Evolutionary conservation across 2,888 invertebrate genomes (phyloP).

Genomic region (Dichetophora obliterata): DNA sequence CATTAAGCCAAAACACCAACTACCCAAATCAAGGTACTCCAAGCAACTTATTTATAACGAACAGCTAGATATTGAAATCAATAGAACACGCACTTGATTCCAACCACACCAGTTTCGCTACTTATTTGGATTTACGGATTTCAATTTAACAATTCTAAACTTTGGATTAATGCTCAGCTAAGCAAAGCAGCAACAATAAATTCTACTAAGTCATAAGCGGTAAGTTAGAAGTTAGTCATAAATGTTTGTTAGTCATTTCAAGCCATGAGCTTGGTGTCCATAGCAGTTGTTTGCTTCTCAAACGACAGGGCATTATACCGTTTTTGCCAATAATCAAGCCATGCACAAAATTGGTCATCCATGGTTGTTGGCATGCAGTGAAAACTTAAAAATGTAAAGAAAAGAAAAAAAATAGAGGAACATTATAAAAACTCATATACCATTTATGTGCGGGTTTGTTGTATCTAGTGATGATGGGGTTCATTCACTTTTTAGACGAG

Average conservation of each 20-base stretch:
- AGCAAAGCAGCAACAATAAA: not conserved
- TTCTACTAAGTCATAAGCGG: not conserved
- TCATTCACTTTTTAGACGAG: conserved; percentile 28
- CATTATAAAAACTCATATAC: conserved; percentile 18
- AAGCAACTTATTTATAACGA: not conserved
- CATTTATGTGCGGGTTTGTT: conserved; percentile 17
- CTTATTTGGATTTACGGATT: not conserved
- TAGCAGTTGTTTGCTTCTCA: no score
- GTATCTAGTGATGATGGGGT: conserved; percentile 22
- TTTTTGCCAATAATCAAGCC: not conserved
- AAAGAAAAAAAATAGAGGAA: not conserved
- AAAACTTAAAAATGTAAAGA: conserved; percentile 38
- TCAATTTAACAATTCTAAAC: not conserved
- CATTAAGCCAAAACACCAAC: conserved; percentile 12
- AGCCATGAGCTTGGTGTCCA: no score
- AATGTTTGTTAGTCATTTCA: no score
- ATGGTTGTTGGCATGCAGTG: conserved; percentile 20
- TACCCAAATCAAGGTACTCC: not conserved
- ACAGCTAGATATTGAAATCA: not conserved
- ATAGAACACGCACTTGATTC: not conserved
- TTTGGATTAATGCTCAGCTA: no score
- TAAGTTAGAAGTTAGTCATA: not conserved
- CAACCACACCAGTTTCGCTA: not conserved
- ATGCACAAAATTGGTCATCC: conserved; percentile 34
- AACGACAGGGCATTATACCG: no score